phyloP scores from a whole-genome alignment of 2,888 invertebrate genomes.

The Masnerella sp. region DNA sequence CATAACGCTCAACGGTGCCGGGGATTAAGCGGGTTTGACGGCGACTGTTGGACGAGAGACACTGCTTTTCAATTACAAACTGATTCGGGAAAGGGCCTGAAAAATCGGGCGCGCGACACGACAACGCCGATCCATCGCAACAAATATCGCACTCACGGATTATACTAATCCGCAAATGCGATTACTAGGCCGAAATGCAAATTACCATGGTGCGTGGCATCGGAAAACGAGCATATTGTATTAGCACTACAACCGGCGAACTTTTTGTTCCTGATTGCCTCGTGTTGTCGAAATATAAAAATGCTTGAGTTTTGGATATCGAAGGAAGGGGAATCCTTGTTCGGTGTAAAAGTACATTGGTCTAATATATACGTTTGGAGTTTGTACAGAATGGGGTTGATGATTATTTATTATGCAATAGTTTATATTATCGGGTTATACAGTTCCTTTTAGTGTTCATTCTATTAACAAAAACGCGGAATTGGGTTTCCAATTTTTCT shows the following conservation, averaged over 20 bases:
- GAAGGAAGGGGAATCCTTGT: no score
- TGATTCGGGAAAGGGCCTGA: slow-evolving; percentile 26
- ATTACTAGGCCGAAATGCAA: slow-evolving; percentile 46
- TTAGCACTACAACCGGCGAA: slow-evolving; percentile 8
- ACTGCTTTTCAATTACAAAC: slow-evolving; percentile 57
- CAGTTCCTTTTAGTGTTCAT: no score
- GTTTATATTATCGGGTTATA: no score
- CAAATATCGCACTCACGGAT: slow-evolving; percentile 53
- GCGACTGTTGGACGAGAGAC: slow-evolving; percentile 32
- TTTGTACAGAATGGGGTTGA: no score
- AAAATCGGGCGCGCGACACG: slow-evolving; percentile 39
- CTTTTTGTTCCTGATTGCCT: slow-evolving; percentile 16
- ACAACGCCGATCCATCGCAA: slow-evolving; percentile 37
- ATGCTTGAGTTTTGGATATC: no score
- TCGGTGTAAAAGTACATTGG: no score
- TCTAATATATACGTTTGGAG: no score
- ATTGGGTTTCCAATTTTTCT: no score
- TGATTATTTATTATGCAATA: no score
- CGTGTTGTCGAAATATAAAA: slow-evolving; percentile 1
- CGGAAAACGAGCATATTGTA: slow-evolving; percentile 46
- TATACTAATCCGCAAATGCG: slow-evolving; percentile 52
- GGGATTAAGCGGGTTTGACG: slow-evolving; percentile 47
- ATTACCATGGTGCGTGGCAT: slow-evolving; percentile 25
- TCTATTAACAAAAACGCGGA: no score
- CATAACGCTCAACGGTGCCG: slow-evolving; percentile 14